Conservation (phyloP, 2,797 vertebrate species). For the Rhincodon typus region DNA sequence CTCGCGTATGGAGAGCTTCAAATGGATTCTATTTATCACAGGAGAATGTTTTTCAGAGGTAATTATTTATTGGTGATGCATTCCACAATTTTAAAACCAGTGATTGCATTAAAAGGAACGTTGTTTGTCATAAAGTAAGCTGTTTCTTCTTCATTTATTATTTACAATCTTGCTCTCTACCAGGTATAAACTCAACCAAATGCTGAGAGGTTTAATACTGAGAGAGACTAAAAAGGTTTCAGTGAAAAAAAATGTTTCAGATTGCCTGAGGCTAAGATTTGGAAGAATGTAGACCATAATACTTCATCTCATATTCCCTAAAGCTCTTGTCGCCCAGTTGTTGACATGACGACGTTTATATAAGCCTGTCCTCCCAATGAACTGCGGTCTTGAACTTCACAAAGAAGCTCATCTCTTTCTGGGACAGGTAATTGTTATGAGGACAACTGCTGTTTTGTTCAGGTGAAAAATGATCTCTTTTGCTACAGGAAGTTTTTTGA, state of each 20-base stretch:
- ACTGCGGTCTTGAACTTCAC: slow-evolving; percentile 56
- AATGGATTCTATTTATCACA: neutral
- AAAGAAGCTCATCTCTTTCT: slow-evolving; percentile 56
- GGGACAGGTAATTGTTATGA: slow-evolving; percentile 54
- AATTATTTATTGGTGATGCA: neutral
- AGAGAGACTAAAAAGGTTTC: neutral
- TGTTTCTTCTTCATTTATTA: neutral
- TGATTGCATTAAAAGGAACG: neutral
- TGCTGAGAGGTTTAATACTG: neutral
- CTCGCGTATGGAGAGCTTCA: neutral
- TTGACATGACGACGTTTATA: slow-evolving; percentile 56
- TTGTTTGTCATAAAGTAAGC: neutral
- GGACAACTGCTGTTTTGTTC: slow-evolving; percentile 51
- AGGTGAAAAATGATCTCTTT: slow-evolving; percentile 56
- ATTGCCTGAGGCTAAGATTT: slow-evolving; percentile 39
- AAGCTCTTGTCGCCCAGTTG: slow-evolving; percentile 47
- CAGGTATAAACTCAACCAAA: neutral
- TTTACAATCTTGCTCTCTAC: neutral
- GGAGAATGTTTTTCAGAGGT: neutral
- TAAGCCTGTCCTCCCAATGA: slow-evolving; percentile 65
- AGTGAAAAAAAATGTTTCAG: slow-evolving; percentile 39
- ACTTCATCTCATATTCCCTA: slow-evolving; percentile 35
- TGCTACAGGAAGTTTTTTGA: slow-evolving; percentile 57
- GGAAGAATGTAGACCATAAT: slow-evolving; percentile 21
- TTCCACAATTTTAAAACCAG: neutral